A percentile compares a stretch with the other conserved stretches of the same genome.
Conservation (phyloP, 2,113 vertebrate genomes). For the Bolborhynchus lineola region DNA sequence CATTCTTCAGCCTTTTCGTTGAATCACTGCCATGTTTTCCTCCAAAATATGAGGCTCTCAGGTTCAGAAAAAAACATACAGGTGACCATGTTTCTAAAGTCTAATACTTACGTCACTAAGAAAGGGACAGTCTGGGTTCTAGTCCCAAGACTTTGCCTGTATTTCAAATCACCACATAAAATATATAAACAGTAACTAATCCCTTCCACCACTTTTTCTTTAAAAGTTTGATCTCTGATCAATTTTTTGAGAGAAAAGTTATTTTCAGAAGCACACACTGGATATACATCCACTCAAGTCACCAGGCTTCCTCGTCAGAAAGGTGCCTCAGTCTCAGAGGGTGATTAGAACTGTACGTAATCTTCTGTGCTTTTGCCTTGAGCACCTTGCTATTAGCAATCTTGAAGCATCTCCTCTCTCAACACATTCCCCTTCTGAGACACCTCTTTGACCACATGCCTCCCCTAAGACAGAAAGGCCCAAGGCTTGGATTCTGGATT, state of each 20-base stretch:
- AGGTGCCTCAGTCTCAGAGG: neutral
- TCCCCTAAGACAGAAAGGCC: neutral
- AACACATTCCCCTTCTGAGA: neutral
- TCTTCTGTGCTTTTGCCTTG: neutral
- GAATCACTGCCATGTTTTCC: neutral
- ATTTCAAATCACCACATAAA: neutral
- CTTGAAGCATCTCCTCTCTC: neutral
- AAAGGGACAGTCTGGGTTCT: neutral
- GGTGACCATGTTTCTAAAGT: neutral
- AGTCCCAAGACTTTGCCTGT: neutral
- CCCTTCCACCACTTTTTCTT: neutral
- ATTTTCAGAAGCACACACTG: neutral
- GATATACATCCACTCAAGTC: neutral
- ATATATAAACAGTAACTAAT: neutral
- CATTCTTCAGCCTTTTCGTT: neutral
- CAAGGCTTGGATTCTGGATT: neutral
- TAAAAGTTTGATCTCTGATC: neutral
- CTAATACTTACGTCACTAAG: neutral
- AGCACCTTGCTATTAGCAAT: neutral
- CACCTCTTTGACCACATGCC: neutral
- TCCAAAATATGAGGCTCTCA: neutral
- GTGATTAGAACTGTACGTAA: neutral
- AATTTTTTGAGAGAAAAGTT: neutral
- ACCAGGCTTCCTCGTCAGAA: neutral
- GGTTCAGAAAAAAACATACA: neutral